Base-by-base conservation (phyloP, 2,113 vertebrate species). In the Thunnus maccoyii region DNA sequence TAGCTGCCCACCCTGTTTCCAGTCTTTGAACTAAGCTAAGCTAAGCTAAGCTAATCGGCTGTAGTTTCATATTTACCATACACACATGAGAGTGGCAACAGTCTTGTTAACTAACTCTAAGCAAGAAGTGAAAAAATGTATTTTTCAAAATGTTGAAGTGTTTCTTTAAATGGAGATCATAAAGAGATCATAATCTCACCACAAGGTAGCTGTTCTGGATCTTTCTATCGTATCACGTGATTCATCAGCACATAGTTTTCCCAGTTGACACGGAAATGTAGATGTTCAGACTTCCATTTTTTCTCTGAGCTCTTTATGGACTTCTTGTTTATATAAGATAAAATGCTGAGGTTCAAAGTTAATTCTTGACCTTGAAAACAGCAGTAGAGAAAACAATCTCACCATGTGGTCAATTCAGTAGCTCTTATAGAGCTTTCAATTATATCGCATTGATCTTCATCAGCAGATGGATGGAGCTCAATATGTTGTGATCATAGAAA, bases 281-380 rank as follows among this genome's bases (percentile, higher is more conserved):
- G 7, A 41, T 41, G 36, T 41, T 41, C 36, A 41, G 36, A 41
- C 9, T 41, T 41, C 7, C 1, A 41, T 41, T 41, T 41, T 8
- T 41, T 41, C 36, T 41, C 36, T 41, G 7, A 41, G 7, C 7
- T 41, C 36, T 41, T 63, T 36, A 11, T 41, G n/a, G 12, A 41
- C 18, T 48, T 60, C 54, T 36, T 32, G 41, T 56, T 18, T 17
- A 20, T 2, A 9, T 10, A 20, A 56, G 27, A 27, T 10, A 3
- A 18, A 75, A 44, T 71, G 46, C 54, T 30, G 15, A 60, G 9
- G 17, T n/a, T 27, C 41, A 57, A 50, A 76, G 25, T 30, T 57
- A 2, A 13, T 47, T 72, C 15, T 60, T 56, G 62, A 66, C 67
- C 61, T 71, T 65, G 52, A 71, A 76, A 66, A 61, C 60, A 44